These are phyloP conservation scores for Nymphalis io DNA, from an alignment of 1,140 invertebrate genomes.

Conservation along the genomic window DNA sequence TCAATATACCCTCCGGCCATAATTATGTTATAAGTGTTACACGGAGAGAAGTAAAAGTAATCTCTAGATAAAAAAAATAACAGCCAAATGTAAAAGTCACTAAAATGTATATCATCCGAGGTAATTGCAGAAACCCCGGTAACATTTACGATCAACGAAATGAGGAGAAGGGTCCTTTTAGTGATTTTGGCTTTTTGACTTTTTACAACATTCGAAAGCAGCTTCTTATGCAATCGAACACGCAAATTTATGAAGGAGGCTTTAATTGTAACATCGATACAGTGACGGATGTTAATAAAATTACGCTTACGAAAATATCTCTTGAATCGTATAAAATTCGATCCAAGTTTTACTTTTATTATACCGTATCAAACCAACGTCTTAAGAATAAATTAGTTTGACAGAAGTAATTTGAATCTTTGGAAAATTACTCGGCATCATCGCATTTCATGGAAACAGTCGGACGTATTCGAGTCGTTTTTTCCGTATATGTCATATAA, in stretches of 20 bases:
- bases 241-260: slow-evolving; percentile 39
- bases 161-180: slow-evolving; percentile 60
- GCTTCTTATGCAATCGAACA: slow-evolving; percentile 50
- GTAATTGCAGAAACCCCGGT: slow-evolving; percentile 43
- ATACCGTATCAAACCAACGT: background rate
- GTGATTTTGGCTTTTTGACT: slow-evolving; percentile 40
- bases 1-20: background rate
- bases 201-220: slow-evolving; percentile 71
- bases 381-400: slow-evolving; percentile 3
- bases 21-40: slow-evolving; percentile 19
- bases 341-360: slow-evolving; percentile 15
- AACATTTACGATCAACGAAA: slow-evolving; percentile 53
- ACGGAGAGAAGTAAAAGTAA: slow-evolving; percentile 29
- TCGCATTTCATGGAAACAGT: slow-evolving; percentile 24
- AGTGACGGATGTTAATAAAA: slow-evolving; percentile 27
- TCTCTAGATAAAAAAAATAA: slow-evolving; percentile 34
- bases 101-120: slow-evolving; percentile 45
- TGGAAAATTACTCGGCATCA: slow-evolving; percentile 24
- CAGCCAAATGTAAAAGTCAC: slow-evolving; percentile 44
- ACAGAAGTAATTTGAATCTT: slow-evolving; percentile 9
- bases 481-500: slow-evolving; percentile 29
- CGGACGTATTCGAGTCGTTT: slow-evolving; percentile 19
- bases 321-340: background rate
- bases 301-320: background rate
- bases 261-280: slow-evolving; percentile 42